These are phyloP conservation scores for Masnerella sp. DNA, from an alignment of 2,888 invertebrate genomes.

Conservation along the genomic window DNA sequence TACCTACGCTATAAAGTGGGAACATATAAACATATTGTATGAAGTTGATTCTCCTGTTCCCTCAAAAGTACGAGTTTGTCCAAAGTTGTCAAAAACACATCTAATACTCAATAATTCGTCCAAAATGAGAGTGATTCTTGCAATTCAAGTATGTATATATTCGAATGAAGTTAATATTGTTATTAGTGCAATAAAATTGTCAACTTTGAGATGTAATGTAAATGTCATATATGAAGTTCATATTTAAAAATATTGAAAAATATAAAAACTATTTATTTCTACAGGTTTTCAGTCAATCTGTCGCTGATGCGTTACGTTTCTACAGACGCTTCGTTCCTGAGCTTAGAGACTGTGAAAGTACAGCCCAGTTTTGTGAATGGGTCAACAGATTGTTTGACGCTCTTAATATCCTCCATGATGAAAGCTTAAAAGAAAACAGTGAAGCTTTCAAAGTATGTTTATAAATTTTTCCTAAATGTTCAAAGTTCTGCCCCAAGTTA, in stretches of 20 bases:
- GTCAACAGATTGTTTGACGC: constrained; percentile 18
- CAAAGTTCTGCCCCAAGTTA: not conserved
- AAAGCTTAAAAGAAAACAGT: constrained; percentile 3
- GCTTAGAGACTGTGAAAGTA: constrained; percentile 8
- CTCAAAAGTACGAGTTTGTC: constrained; percentile 13
- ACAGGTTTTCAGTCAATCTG: constrained; percentile 31
- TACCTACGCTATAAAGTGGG: constrained; percentile 4
- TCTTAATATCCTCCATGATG: constrained; percentile 4
- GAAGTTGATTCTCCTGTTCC: not conserved
- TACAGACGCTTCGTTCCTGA: constrained; percentile 1
- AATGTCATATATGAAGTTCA: not conserved
- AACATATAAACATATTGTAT: constrained; percentile 7
- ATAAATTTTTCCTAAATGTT: not conserved
- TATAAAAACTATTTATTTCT: constrained; percentile 5
- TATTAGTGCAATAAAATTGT: not conserved
- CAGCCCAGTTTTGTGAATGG: constrained; percentile 24
- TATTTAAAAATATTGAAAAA: not conserved
- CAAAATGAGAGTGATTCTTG: constrained; percentile 25
- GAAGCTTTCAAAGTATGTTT: not conserved
- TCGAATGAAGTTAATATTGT: not conserved
- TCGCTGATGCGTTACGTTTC: constrained; percentile 14
- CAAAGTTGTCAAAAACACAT: constrained; percentile 13
- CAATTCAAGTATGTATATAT: constrained; percentile 17
- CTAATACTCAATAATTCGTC: constrained; percentile 6
- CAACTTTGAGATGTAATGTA: not conserved